Evolutionary conservation across 92 coral and sea anemone genomes (phyloP).

Genomic region (Blastomussa wellsi): DNA sequence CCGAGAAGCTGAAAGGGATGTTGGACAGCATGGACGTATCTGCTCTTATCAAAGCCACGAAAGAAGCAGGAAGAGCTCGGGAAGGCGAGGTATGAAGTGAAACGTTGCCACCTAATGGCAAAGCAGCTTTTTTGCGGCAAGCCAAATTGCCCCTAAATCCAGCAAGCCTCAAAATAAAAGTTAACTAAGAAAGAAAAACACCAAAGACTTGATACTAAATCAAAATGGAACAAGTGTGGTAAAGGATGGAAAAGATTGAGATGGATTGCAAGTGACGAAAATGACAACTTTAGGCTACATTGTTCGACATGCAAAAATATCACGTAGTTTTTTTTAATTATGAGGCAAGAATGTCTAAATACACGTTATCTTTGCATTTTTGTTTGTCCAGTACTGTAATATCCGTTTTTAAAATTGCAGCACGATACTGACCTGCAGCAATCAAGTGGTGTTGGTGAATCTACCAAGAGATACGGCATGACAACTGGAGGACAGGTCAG

Average conservation of each 20-base stretch:
- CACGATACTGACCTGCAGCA: conserved; percentile 41
- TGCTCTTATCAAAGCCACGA: conserved; percentile 92
- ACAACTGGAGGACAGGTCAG: conserved; percentile 85
- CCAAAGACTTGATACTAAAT: too few species aligned
- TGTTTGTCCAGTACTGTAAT: background rate
- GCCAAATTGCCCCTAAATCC: too few species aligned
- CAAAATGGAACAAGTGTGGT: too few species aligned
- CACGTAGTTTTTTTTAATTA: background rate
- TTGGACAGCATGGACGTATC: conserved; percentile 93
- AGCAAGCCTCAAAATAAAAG: too few species aligned
- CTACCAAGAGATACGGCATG: conserved; percentile 66
- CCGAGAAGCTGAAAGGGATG: conserved; percentile 96
- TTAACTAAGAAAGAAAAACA: too few species aligned
- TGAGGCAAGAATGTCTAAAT: background rate
- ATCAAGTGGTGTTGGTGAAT: conserved; percentile 39
- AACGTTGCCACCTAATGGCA: background rate
- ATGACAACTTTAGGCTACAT: too few species aligned
- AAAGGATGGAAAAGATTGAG: too few species aligned
- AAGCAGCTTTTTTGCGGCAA: background rate
- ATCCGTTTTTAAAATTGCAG: background rate
- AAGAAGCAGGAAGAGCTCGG: conserved; percentile 61
- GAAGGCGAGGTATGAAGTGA: conserved; percentile 25
- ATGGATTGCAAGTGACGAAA: too few species aligned
- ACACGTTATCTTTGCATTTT: background rate
- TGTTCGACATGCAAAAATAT: too few species aligned